Evolutionary conservation across 2,797 vertebrate species (phyloP).

Genomic region (Lagothrix lagotricha): DNA sequence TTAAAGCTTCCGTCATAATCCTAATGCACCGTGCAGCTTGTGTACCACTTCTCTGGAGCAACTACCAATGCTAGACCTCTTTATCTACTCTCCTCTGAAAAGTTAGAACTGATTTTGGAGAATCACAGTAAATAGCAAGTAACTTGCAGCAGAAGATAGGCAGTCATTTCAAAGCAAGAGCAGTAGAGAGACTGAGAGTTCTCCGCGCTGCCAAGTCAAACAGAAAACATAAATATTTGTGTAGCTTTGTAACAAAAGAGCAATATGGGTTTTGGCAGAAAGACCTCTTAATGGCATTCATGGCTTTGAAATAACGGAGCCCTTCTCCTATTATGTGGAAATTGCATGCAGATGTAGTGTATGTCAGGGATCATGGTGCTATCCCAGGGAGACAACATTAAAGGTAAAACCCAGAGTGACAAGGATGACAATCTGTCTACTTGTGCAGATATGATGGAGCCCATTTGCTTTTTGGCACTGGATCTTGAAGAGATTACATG

Average conservation of each 20-base stretch:
- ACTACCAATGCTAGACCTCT: not conserved
- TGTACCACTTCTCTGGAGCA: not conserved
- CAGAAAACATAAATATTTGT: constrained; percentile 75
- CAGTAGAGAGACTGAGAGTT: constrained; percentile 16
- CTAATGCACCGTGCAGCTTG: not conserved
- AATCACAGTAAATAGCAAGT: not conserved
- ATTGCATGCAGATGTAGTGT: constrained; percentile 61
- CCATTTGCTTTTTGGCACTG: not conserved
- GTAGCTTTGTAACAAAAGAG: constrained; percentile 67
- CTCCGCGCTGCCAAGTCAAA: constrained; percentile 61
- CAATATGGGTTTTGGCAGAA: constrained; percentile 79
- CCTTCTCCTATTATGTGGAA: constrained; percentile 71
- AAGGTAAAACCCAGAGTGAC: constrained; percentile 50
- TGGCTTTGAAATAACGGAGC: constrained; percentile 72
- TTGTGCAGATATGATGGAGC: constrained; percentile 19
- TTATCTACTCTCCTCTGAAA: not conserved
- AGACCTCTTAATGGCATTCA: constrained; percentile 46
- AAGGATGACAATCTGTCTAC: constrained; percentile 26
- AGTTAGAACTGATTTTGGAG: not conserved
- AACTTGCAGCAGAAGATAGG: not conserved
- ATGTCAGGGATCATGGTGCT: constrained; percentile 41
- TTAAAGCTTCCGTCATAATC: not conserved
- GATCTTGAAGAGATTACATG: not conserved
- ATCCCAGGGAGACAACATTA: constrained; percentile 47
- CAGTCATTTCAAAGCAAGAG: constrained; percentile 57